Evolutionary conservation across 1,140 invertebrate genomes (phyloP).

Genomic region (Scaptomyza graminum): DNA sequence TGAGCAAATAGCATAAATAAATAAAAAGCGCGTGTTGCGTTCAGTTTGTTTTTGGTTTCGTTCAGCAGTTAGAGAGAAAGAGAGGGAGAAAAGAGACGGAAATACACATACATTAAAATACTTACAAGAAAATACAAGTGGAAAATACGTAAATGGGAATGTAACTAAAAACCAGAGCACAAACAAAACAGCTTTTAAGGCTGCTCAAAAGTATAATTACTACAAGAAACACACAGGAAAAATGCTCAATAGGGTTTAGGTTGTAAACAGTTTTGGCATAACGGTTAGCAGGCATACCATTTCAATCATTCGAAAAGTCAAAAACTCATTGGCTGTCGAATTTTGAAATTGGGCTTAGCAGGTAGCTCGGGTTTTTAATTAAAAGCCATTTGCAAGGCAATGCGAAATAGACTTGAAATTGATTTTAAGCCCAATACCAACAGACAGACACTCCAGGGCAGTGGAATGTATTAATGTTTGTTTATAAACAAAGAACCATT

Average conservation of each 20-base stretch:
- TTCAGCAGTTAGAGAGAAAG: conserved; percentile 22
- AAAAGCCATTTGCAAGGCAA: conserved; percentile 74
- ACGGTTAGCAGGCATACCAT: not conserved
- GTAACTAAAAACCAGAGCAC: conserved; percentile 36
- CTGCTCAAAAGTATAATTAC: conserved; percentile 13
- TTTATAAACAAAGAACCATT: not conserved
- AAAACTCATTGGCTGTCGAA: not conserved
- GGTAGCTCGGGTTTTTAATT: conserved; percentile 58
- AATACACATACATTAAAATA: conserved; percentile 79
- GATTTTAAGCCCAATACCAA: conserved; percentile 47
- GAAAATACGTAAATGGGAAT: conserved; percentile 39
- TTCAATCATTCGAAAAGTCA: not conserved
- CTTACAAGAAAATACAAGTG: conserved; percentile 63
- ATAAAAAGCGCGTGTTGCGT: conserved; percentile 72
- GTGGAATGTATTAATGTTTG: conserved; percentile 1
- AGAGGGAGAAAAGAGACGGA: conserved; percentile 54
- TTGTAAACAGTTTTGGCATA: conserved; percentile 19
- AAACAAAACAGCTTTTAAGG: conserved; percentile 40
- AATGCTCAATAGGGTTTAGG: no score
- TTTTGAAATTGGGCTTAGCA: conserved; percentile 18
- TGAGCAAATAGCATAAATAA: conserved; percentile 78
- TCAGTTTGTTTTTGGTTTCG: conserved; percentile 57
- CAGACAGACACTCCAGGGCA: conserved; percentile 4
- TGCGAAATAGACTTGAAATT: conserved; percentile 78
- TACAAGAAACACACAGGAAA: not conserved